A percentile compares a stretch with the other conserved stretches of the same genome.
Conservation (phyloP, 2,888 invertebrate species). For the Cactoblastis cactorum region DNA sequence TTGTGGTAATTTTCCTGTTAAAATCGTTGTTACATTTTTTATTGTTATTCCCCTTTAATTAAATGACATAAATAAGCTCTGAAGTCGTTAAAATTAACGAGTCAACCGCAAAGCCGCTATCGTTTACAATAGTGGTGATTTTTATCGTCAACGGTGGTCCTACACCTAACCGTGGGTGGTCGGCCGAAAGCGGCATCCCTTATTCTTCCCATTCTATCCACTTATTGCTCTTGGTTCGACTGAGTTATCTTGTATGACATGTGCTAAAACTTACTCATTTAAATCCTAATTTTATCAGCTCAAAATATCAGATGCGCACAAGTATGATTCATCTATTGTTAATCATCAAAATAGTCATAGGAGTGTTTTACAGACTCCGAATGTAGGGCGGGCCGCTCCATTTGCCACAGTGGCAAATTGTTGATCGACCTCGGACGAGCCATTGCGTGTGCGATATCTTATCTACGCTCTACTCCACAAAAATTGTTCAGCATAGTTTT, state of each 20-base stretch:
- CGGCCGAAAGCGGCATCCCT: slow-evolving; percentile 40
- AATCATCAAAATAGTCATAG: slow-evolving; percentile 48
- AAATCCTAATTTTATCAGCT: slow-evolving; percentile 35
- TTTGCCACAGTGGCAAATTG: slow-evolving; percentile 72
- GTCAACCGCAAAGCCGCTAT: slow-evolving; percentile 5
- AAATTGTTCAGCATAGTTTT: slow-evolving; percentile 4
- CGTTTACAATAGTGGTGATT: slow-evolving; percentile 33
- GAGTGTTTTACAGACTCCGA: slow-evolving; percentile 65
- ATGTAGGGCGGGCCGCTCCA: slow-evolving; percentile 70
- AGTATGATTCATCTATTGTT: slow-evolving; percentile 62
- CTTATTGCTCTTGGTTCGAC: not conserved
- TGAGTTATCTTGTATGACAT: not conserved
- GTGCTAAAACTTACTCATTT: slow-evolving; percentile 23
- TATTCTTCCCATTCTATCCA: slow-evolving; percentile 23
- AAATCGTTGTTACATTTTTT: no score
- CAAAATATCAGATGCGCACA: slow-evolving; percentile 50
- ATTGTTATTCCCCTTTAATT: not conserved
- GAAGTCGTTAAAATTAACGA: slow-evolving; percentile 4
- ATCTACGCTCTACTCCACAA: slow-evolving; percentile 39
- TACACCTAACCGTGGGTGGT: slow-evolving; percentile 45
- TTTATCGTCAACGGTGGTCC: slow-evolving; percentile 48
- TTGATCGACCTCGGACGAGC: slow-evolving; percentile 68
- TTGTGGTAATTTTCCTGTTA: no score
- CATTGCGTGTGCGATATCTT: slow-evolving; percentile 64
- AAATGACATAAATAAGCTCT: not conserved